phyloP scores from a whole-genome alignment of 2,888 invertebrate species.

The Hyposoter dolosus region DNA sequence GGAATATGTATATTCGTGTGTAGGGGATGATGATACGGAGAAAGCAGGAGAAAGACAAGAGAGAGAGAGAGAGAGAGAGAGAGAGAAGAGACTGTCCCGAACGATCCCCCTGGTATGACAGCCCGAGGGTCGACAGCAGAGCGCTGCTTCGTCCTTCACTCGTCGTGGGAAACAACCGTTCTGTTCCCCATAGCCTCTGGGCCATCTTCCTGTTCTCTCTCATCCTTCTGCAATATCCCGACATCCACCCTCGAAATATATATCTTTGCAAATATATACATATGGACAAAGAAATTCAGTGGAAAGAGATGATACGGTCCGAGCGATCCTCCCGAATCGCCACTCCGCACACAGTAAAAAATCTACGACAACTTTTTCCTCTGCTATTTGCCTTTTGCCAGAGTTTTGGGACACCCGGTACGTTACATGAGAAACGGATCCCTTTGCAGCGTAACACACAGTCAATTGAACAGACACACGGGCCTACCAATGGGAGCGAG shows the following conservation, averaged over 20 bases:
- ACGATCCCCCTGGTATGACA: constrained; percentile 75
- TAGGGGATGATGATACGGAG: constrained; percentile 51
- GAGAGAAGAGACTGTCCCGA: constrained; percentile 64
- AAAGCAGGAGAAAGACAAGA: constrained; percentile 51
- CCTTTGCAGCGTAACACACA: constrained; percentile 52
- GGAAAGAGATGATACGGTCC: constrained; percentile 42
- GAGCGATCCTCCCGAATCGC: not conserved
- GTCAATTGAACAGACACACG: constrained; percentile 66
- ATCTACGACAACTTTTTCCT: not conserved
- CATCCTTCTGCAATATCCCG: constrained; percentile 68
- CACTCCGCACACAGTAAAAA: not conserved
- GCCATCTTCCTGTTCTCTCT: constrained; percentile 73
- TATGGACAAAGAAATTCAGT: not conserved
- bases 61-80: constrained; percentile 62
- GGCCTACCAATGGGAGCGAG: constrained; percentile 52
- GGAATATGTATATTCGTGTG: constrained; percentile 60
- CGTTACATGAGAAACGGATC: constrained; percentile 51
- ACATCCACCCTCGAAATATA: constrained; percentile 54
- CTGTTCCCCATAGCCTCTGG: constrained; percentile 79
- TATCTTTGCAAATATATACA: constrained; percentile 50
- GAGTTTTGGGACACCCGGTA: constrained; percentile 21
- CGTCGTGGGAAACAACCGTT: constrained; percentile 79
- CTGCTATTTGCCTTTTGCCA: not conserved
- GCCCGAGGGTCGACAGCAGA: constrained; percentile 73
- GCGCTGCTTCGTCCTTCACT: constrained; percentile 71